phyloP scores from a whole-genome alignment of 2,113 vertebrate genomes.

The Loxodonta africana region DNA sequence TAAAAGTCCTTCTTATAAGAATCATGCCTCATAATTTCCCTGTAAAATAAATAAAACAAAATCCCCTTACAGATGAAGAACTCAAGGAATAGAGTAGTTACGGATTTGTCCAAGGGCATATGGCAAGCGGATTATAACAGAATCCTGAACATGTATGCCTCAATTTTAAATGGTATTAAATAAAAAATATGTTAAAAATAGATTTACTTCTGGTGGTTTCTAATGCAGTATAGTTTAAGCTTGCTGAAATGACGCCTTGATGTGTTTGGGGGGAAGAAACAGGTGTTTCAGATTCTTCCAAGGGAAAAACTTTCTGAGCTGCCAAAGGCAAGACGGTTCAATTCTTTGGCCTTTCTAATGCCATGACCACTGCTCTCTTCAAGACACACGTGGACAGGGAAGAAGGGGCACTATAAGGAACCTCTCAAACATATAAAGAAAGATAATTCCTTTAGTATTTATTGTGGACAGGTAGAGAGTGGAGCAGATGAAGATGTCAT shows the following conservation, averaged over 20 bases:
- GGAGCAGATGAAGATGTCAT: not conserved
- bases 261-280: not conserved
- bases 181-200: constrained; percentile 40
- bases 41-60: constrained; percentile 37
- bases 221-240: not conserved
- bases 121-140: not conserved
- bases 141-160: not conserved
- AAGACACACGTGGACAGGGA: not conserved
- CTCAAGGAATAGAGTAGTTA: not conserved
- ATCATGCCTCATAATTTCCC: not conserved
- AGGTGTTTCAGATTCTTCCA: not conserved
- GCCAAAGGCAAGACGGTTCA: not conserved
- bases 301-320: not conserved
- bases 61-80: not conserved
- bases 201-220: constrained; percentile 13
- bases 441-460: constrained; percentile 12
- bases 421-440: not conserved
- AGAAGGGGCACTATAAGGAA: not conserved
- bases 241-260: not conserved
- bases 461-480: not conserved
- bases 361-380: not conserved
- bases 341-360: not conserved
- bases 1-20: not conserved
- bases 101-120: not conserved
- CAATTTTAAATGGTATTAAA: constrained; percentile 27